phyloP scores from a whole-genome alignment of 2,113 vertebrate species.

The Rhynchomys soricoides region DNA sequence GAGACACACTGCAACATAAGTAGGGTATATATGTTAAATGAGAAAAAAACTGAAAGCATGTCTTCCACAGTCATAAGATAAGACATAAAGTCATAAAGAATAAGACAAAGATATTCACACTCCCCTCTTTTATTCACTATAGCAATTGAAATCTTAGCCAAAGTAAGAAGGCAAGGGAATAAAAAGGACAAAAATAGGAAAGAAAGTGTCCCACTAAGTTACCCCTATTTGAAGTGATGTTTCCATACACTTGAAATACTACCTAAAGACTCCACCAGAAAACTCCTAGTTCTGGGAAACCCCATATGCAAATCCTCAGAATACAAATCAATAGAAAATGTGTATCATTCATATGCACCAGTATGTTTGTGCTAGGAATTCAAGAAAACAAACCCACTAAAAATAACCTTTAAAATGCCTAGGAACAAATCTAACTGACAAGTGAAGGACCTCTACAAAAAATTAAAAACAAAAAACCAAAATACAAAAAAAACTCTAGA shows the following conservation, averaged over 20 bases:
- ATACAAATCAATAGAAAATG: background rate
- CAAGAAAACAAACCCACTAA: background rate
- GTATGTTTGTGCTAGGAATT: background rate
- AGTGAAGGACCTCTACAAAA: background rate
- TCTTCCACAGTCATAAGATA: no score
- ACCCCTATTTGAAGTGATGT: background rate
- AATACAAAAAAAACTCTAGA: background rate
- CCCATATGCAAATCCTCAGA: no score
- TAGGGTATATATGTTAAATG: background rate
- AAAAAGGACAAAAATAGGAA: background rate
- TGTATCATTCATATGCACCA: background rate
- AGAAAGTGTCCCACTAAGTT: background rate
- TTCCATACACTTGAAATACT: background rate
- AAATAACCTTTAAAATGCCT: background rate
- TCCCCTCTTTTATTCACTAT: background rate
- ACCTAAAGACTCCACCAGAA: background rate
- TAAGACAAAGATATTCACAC: background rate
- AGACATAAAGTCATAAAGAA: no score
- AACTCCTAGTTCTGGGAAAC: background rate
- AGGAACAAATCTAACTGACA: background rate
- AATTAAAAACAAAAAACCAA: no score
- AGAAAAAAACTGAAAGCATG: background rate
- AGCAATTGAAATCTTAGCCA: background rate
- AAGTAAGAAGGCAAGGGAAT: background rate
- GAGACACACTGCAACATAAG: background rate